A percentile compares a stretch with the other conserved stretches of the same genome.
Evolutionary conservation across 1,140 invertebrate genomes (phyloP).

Genomic region (Sminthurinus signatus): DNA sequence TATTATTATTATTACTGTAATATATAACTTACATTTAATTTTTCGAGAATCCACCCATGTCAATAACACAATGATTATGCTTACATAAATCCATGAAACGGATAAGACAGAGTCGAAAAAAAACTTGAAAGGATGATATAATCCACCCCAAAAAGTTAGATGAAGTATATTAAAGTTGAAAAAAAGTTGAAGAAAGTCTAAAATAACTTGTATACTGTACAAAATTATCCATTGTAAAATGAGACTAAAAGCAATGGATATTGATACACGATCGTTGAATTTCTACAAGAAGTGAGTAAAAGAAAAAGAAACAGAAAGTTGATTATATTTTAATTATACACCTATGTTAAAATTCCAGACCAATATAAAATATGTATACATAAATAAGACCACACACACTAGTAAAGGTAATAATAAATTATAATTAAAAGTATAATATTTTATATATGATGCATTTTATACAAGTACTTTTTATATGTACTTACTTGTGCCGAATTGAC

Average conservation of each 20-base stretch:
- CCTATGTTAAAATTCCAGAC: no score
- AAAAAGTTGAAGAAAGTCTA: background rate
- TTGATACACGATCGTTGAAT: no score
- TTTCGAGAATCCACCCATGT: background rate
- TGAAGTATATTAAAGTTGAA: background rate
- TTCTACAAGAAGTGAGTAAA: no score
- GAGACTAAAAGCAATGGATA: background rate
- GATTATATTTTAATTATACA: no score
- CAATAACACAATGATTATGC: background rate
- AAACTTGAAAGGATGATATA: background rate
- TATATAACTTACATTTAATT: conserved; percentile 2
- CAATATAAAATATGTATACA: no score
- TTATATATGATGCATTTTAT: no score
- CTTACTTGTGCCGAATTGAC: no score
- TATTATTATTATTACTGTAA: background rate
- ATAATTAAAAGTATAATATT: no score
- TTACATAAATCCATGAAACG: background rate
- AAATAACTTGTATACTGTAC: background rate
- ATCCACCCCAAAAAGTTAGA: background rate
- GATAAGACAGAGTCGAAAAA: background rate
- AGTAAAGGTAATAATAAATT: no score
- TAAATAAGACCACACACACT: no score
- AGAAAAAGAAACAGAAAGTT: no score
- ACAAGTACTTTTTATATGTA: no score
- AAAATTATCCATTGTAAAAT: background rate